Base-by-base conservation (phyloP, 1,140 invertebrate species). In the Sminthurides bifidus region DNA sequence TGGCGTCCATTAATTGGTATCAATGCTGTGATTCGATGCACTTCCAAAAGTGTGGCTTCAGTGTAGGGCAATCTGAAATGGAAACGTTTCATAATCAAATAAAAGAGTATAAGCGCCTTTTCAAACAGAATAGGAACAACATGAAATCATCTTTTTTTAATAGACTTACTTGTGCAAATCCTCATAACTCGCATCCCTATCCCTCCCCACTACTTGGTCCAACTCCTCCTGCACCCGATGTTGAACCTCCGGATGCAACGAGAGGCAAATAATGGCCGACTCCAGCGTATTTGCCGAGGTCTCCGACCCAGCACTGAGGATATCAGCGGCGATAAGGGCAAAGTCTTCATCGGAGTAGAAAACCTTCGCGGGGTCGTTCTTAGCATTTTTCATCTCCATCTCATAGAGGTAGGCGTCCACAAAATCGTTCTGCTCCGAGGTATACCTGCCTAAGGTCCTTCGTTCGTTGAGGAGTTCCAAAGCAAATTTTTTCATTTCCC, bases 231-330 rank as follows among this genome's bases (percentile, higher is more conserved):
- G 37, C 5, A 53, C 40, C 15, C 37, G 31, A 3, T 43, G 31
- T 23, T 53, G 52, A 14, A 44, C 52, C 1, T 44, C 40, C 3
- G 52, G 52, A 53, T 53, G 43, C 3, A 43, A 21, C 2, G 44
- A 21, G 38, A 53, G 43, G 17, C 19, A 53, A n/a, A 53, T 27
- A 27, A 53, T 43, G 1, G 29, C 52, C 17, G 44, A 53, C 19
- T 37, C 38, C 2, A 53, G 14, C 5, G 40, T 53, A 10, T 33
- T 53, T 6, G 35, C 29, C 3, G 52, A 31, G 2, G 52, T 41
- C 33, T 53, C 38, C 21, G 35, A 41, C 27, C 52, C 52, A 12
- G 17, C 50, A 40, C 41, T 33, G 26, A 52, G 41, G 35, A 52
- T 38, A 12, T 52, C 50, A 35, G 33, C n/a, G 10, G n/a, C 10